Conservation (phyloP, 1,140 invertebrate genomes). For the Pissodes strobi region DNA sequence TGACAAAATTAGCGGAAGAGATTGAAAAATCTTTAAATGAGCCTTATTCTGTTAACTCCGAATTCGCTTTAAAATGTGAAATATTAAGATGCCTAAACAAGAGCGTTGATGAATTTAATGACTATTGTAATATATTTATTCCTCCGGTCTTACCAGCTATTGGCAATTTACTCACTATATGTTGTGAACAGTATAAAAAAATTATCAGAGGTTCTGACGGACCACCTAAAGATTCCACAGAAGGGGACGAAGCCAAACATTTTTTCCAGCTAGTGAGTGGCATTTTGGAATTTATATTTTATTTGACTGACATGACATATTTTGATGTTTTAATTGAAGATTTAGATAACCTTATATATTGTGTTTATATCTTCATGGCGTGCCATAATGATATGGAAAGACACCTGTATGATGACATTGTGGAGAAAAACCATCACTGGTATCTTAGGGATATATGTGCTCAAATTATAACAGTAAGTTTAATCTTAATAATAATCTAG, state of each 20-base stretch:
- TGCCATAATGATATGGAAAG: slow-evolving; percentile 28
- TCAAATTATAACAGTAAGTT: slow-evolving; percentile 22
- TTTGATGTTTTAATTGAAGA: slow-evolving; percentile 31
- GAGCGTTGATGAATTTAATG: slow-evolving; percentile 10
- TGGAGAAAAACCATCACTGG: slow-evolving; percentile 8
- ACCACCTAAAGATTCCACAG: slow-evolving; percentile 3
- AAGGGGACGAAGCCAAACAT: slow-evolving; percentile 8
- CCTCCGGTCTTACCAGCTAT: slow-evolving; percentile 17
- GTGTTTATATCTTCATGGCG: slow-evolving; percentile 27
- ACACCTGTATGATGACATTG: neutral
- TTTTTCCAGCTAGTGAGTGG: slow-evolving; percentile 14
- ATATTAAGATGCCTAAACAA: slow-evolving; percentile 21
- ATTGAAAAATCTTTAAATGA: slow-evolving; percentile 19
- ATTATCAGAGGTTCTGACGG: slow-evolving; percentile 6
- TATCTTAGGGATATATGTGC: slow-evolving; percentile 1
- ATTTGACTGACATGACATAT: slow-evolving; percentile 19
- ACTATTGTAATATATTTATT: slow-evolving; percentile 9
- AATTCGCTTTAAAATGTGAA: slow-evolving; percentile 29
- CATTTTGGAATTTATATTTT: slow-evolving; percentile 15
- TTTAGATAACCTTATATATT: slow-evolving; percentile 30
- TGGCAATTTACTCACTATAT: slow-evolving; percentile 22
- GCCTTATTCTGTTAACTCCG: slow-evolving; percentile 12
- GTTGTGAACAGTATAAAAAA: slow-evolving; percentile 21
- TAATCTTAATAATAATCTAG: too few species aligned
- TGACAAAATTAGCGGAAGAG: slow-evolving; percentile 10